Evolutionary conservation across 2,113 vertebrate genomes (phyloP).

Genomic region (Takifugu flavidus): DNA sequence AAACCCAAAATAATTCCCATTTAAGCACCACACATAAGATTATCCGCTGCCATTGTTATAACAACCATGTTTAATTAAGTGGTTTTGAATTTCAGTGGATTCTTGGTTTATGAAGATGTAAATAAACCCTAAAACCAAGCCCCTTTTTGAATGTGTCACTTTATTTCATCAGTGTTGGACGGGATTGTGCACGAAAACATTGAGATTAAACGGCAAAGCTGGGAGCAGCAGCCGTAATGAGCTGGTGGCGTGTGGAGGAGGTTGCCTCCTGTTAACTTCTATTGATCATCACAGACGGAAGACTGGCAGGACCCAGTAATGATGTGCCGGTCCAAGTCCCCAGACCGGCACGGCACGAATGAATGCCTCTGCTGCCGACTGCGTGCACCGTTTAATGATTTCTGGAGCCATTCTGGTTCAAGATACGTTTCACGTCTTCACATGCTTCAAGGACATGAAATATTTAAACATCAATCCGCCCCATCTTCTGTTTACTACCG

Average conservation of each 20-base stretch:
- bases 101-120: constrained; percentile 5
- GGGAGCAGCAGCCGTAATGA: constrained; percentile 39
- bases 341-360: constrained; percentile 23
- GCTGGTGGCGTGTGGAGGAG: constrained; percentile 35
- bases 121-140: background rate
- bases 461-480: too few relatives aligned
- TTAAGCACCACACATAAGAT: too few relatives aligned
- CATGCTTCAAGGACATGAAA: too few relatives aligned
- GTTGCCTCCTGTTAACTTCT: constrained; percentile 54
- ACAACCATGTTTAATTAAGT: background rate
- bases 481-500: too few relatives aligned
- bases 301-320: constrained; percentile 43
- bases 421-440: too few relatives aligned
- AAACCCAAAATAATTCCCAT: too few relatives aligned
- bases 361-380: constrained; percentile 27
- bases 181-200: constrained; percentile 40
- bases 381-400: constrained; percentile 36
- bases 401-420: constrained; percentile 7
- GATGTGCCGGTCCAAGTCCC: constrained; percentile 34
- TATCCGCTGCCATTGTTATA: too few relatives aligned
- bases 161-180: constrained; percentile 53
- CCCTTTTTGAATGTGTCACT: constrained; percentile 26
- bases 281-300: constrained; percentile 56
- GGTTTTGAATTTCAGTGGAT: constrained; percentile 15
- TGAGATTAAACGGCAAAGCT: constrained; percentile 38